Evolutionary conservation across 2,113 vertebrate species (phyloP).

Genomic region (Sebastes fasciatus): DNA sequence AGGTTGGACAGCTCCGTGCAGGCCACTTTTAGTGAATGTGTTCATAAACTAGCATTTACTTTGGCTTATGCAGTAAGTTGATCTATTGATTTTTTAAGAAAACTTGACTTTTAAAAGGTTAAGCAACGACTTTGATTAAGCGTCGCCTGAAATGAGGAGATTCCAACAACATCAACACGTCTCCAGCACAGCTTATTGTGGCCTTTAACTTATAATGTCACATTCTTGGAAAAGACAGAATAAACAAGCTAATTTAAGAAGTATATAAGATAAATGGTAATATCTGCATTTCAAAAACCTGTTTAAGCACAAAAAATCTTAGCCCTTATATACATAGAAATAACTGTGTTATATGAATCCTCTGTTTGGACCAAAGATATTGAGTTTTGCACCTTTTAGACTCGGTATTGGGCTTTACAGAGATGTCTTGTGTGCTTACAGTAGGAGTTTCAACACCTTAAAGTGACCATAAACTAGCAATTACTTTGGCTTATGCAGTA

Average conservation of each 20-base stretch:
- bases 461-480: no score
- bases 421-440: no score
- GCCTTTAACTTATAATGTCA: neutral
- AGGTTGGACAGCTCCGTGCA: neutral
- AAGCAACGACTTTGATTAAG: no score
- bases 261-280: neutral
- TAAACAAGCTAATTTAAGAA: neutral
- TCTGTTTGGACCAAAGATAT: neutral
- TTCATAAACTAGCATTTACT: no score
- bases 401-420: no score
- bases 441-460: no score
- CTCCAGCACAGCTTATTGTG: neutral
- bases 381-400: neutral
- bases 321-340: no score
- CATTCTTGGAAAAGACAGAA: neutral
- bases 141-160: neutral
- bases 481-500: no score
- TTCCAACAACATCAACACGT: neutral
- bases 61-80: no score
- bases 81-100: neutral
- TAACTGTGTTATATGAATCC: no score
- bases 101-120: neutral
- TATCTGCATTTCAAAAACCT: no score
- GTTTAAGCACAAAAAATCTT: no score
- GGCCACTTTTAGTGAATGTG: slow-evolving; percentile 16